Conservation (phyloP, 2,113 vertebrate genomes). For the Callipepla californica region DNA sequence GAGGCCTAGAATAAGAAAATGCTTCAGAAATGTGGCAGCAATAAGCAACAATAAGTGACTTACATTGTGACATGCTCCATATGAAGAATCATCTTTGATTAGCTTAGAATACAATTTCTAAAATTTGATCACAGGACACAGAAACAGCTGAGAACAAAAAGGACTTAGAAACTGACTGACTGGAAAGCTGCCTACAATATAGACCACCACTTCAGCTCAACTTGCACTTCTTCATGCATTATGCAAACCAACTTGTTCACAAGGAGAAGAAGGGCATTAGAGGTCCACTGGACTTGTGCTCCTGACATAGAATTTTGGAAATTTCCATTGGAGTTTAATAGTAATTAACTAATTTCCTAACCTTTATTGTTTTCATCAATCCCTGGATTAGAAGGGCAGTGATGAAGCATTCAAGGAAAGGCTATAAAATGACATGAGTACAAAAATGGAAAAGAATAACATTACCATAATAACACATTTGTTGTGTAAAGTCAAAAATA, state of each 20-base stretch:
- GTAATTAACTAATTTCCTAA: not conserved
- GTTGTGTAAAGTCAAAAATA: not conserved
- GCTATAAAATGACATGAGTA: not conserved
- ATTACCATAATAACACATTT: not conserved
- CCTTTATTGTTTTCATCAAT: not conserved
- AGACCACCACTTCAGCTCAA: not conserved
- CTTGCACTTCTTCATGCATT: not conserved
- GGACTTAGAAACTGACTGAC: not conserved
- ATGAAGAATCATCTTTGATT: not conserved
- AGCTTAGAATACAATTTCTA: not conserved
- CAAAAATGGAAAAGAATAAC: not conserved
- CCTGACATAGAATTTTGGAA: not conserved
- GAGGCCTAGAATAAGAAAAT: not conserved
- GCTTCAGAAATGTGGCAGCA: not conserved
- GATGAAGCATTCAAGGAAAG: not conserved
- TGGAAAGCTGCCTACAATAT: not conserved
- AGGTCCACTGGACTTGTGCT: not conserved
- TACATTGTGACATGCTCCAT: not conserved
- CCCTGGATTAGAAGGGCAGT: not conserved
- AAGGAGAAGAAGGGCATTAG: not conserved
- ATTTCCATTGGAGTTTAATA: not conserved
- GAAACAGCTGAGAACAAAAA: not conserved
- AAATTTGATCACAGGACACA: not conserved
- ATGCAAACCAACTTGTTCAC: not conserved
- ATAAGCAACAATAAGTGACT: not conserved